Conservation (phyloP, 2,888 invertebrate genomes). For the Eupithecia tripunctaria region DNA sequence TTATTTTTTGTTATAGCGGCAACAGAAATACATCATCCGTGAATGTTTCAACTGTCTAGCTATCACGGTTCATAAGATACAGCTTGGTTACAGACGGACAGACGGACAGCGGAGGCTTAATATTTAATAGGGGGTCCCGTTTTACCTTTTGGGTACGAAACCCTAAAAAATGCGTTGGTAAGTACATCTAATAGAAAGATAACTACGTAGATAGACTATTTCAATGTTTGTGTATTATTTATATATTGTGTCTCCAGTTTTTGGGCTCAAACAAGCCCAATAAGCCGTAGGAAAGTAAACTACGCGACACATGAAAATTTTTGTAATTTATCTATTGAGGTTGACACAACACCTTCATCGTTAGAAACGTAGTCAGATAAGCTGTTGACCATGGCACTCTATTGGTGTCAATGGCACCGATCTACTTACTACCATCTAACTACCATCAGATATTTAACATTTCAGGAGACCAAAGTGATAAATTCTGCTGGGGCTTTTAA, state of each 20-base stretch:
- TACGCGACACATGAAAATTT: background rate
- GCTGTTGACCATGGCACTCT: background rate
- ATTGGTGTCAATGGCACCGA: background rate
- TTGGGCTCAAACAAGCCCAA: background rate
- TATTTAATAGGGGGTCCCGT: too few relatives aligned
- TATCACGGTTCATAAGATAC: too few relatives aligned
- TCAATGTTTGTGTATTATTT: background rate
- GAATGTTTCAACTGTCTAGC: too few relatives aligned
- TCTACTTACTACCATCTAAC: too few relatives aligned
- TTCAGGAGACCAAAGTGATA: too few relatives aligned
- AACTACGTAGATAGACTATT: background rate
- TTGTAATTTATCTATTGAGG: background rate
- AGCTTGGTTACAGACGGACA: too few relatives aligned
- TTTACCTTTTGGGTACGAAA: too few relatives aligned
- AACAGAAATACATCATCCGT: too few relatives aligned
- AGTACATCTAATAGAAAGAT: background rate
- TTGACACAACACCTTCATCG: background rate
- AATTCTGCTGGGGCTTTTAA: too few relatives aligned
- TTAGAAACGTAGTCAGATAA: background rate
- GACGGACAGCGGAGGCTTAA: too few relatives aligned
- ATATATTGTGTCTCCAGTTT: background rate
- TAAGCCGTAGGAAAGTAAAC: background rate
- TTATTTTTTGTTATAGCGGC: too few relatives aligned
- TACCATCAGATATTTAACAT: too few relatives aligned
- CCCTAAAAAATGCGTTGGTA: background rate